phyloP scores from a whole-genome alignment of 30 jellyfish, hydroid and myxozoan genomes.

The Euphysa ruthae region DNA sequence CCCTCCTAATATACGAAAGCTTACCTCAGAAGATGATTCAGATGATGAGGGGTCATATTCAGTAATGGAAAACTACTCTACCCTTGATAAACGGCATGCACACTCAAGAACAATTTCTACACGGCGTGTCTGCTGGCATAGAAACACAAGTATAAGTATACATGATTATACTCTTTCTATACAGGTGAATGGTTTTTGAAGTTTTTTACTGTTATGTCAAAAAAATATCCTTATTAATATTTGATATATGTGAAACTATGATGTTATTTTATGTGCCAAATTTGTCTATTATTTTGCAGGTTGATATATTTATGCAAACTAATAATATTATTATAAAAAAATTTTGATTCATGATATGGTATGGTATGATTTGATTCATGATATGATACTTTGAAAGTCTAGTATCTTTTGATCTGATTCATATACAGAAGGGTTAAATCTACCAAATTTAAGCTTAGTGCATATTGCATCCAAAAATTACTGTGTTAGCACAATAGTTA shows the following conservation, averaged over 20 bases:
- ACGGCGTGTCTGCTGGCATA: conserved; percentile 91
- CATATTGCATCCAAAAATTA: too few species aligned
- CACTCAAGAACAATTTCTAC: conserved; percentile 84
- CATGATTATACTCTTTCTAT: conserved; percentile 26
- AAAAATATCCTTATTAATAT: neutral
- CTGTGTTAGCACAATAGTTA: too few species aligned
- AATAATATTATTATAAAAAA: neutral
- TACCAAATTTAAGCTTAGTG: too few species aligned
- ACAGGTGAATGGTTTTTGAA: conserved; percentile 11
- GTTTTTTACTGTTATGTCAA: neutral
- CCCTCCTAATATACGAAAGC: conserved; percentile 43
- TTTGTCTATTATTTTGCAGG: neutral
- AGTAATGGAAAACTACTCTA: conserved; percentile 33
- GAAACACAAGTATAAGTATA: conserved; percentile 86
- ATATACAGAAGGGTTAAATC: too few species aligned
- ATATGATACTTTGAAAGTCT: too few species aligned
- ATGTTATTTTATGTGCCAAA: neutral
- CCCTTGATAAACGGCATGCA: conserved; percentile 77
- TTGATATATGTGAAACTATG: neutral
- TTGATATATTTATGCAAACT: neutral
- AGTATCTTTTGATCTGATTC: too few species aligned
- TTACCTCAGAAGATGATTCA: conserved; percentile 57
- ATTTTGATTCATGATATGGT: neutral
- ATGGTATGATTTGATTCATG: too few species aligned
- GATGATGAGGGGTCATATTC: conserved; percentile 52